Conservation (phyloP, 2,888 invertebrate genomes). For the Oegoconia quadripuncta region DNA sequence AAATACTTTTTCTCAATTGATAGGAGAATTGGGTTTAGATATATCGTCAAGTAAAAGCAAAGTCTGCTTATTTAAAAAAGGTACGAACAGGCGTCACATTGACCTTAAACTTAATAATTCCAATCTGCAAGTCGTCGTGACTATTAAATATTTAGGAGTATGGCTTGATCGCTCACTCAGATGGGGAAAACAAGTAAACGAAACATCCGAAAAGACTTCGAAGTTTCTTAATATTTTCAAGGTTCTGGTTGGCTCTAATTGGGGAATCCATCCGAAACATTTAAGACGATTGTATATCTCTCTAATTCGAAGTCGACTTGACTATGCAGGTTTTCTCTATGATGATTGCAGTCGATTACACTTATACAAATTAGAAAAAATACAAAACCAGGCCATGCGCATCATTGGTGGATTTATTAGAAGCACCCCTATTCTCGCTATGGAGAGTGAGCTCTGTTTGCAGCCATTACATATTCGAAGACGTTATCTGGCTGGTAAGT, state of each 20-base stretch:
- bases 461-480: constrained; percentile 16
- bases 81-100: constrained; percentile 4
- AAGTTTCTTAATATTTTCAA: constrained; percentile 27
- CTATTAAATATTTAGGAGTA: constrained; percentile 28
- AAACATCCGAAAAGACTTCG: constrained; percentile 13
- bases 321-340: constrained; percentile 20
- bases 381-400: constrained; percentile 21
- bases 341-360: constrained; percentile 13
- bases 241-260: constrained; percentile 22
- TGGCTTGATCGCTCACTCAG: constrained; percentile 25
- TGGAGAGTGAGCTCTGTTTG: constrained; percentile 19
- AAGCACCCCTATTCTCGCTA: constrained; percentile 20
- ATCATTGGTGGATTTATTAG: constrained; percentile 21
- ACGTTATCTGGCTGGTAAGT: constrained; percentile 16
- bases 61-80: constrained; percentile 21
- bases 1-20: constrained; percentile 9
- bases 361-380: constrained; percentile 18
- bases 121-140: neutral
- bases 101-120: neutral
- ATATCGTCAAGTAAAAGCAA: constrained; percentile 22
- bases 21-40: constrained; percentile 12
- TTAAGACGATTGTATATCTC: constrained; percentile 23
- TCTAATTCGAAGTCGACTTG: constrained; percentile 22
- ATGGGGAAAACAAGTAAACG: constrained; percentile 29
- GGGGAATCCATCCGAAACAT: constrained; percentile 28